Conservation (phyloP, 2,888 invertebrate genomes). For the Gasteruption jaculator region DNA sequence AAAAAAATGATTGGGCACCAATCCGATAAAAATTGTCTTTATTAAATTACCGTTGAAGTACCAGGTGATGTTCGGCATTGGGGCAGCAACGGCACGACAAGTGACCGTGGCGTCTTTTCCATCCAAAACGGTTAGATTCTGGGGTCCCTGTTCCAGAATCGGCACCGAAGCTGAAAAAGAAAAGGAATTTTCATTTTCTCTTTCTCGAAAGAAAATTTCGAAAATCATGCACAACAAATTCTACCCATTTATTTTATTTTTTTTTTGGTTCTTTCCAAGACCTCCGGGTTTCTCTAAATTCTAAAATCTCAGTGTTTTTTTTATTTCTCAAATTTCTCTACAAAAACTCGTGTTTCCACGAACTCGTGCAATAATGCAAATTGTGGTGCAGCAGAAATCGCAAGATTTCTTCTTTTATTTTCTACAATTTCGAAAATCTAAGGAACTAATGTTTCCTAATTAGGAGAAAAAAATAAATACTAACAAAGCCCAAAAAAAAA, state of each 20-base stretch:
- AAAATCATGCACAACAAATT: conserved; percentile 18
- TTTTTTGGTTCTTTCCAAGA: no score
- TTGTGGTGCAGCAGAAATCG: no score
- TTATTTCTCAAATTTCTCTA: no score
- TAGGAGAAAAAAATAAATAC: conserved; percentile 6
- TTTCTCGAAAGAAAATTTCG: conserved; percentile 13
- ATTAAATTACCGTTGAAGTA: conserved; percentile 73
- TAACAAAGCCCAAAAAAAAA: conserved; percentile 9
- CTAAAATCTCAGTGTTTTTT: no score
- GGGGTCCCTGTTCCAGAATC: conserved; percentile 77
- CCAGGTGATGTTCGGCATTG: conserved; percentile 89
- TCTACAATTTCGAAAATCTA: no score
- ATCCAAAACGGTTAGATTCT: conserved; percentile 85
- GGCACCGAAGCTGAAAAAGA: conserved; percentile 76
- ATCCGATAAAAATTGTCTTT: neutral
- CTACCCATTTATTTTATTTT: conserved; percentile 12
- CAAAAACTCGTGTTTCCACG: no score
- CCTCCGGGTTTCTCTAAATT: no score
- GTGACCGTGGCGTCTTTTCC: conserved; percentile 87
- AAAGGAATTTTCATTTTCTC: conserved; percentile 1
- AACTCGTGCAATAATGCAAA: no score
- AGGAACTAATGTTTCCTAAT: no score
- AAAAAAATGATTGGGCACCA: neutral
- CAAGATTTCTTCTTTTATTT: no score
- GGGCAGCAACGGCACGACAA: conserved; percentile 87